phyloP scores from a whole-genome alignment of 2,888 invertebrate species.

The Pasiphila rectangulata region DNA sequence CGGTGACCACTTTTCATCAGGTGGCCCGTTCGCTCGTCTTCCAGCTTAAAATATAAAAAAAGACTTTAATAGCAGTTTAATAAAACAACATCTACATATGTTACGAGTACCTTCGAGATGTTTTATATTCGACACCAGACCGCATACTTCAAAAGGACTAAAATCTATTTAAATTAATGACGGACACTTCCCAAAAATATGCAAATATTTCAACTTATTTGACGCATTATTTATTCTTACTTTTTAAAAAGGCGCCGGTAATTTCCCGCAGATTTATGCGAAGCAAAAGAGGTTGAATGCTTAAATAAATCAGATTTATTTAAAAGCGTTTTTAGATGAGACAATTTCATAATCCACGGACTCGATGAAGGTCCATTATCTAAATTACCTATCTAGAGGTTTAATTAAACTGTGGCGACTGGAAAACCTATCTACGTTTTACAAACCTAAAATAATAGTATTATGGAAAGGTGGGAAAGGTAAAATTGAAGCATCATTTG shows the following conservation, averaged over 20 bases:
- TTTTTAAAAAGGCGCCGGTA: conserved; percentile 8
- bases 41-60: too few relatives aligned
- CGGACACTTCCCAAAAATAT: not conserved
- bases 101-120: too few relatives aligned
- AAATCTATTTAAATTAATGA: too few relatives aligned
- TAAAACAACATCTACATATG: too few relatives aligned
- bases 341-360: conserved; percentile 52
- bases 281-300: conserved; percentile 15
- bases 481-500: too few relatives aligned
- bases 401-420: conserved; percentile 51
- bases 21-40: too few relatives aligned
- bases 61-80: too few relatives aligned
- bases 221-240: conserved; percentile 1
- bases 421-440: conserved; percentile 14
- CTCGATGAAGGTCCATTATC: conserved; percentile 53
- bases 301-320: conserved; percentile 24
- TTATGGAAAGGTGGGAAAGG: too few relatives aligned
- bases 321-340: conserved; percentile 42
- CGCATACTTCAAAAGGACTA: too few relatives aligned
- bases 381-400: conserved; percentile 57
- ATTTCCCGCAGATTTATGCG: conserved; percentile 13
- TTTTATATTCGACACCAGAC: too few relatives aligned
- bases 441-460: conserved; percentile 10
- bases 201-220: too few relatives aligned
- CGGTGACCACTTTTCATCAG: too few relatives aligned